Evolutionary conservation across 2,888 invertebrate genomes (phyloP).

Genomic region (Drosophila anomalata): DNA sequence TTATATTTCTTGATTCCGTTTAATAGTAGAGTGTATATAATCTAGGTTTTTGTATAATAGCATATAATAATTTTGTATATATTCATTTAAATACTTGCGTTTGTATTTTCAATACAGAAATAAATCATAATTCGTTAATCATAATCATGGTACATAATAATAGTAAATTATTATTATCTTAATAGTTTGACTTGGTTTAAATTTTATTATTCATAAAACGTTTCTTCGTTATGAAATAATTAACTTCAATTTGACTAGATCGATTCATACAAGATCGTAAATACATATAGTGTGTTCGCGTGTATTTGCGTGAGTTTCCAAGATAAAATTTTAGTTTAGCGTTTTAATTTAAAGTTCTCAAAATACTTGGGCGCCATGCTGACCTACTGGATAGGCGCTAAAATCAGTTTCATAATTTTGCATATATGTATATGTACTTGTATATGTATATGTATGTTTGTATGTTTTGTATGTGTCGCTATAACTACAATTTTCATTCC

Average conservation of each 20-base stretch:
- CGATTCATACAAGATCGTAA: slow-evolving; percentile 75
- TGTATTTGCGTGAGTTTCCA: slow-evolving; percentile 50
- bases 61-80: slow-evolving; percentile 71
- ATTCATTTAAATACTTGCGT: slow-evolving; percentile 69
- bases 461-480: slow-evolving; percentile 49
- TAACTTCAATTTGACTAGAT: slow-evolving; percentile 84
- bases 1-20: slow-evolving; percentile 39
- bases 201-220: slow-evolving; percentile 36
- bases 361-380: slow-evolving; percentile 49
- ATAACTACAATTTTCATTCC: slow-evolving; percentile 40
- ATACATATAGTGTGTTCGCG: slow-evolving; percentile 64
- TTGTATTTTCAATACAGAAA: slow-evolving; percentile 79
- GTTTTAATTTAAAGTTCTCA: slow-evolving; percentile 63
- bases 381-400: slow-evolving; percentile 61
- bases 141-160: slow-evolving; percentile 66
- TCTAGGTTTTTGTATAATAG: slow-evolving; percentile 78
- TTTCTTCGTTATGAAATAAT: slow-evolving; percentile 73
- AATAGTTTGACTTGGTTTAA: slow-evolving; percentile 72
- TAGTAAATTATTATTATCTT: slow-evolving; percentile 67
- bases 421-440: slow-evolving; percentile 59
- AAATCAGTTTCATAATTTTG: slow-evolving; percentile 72
- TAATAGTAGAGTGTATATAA: slow-evolving; percentile 64
- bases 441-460: slow-evolving; percentile 48
- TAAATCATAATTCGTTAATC: slow-evolving; percentile 64
- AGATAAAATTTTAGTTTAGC: slow-evolving; percentile 75